Percentiles rank a stretch among this genome's conserved stretches.
phyloP scores from a whole-genome alignment of 1,140 invertebrate genomes.

The Thereuonema tuberculata region DNA sequence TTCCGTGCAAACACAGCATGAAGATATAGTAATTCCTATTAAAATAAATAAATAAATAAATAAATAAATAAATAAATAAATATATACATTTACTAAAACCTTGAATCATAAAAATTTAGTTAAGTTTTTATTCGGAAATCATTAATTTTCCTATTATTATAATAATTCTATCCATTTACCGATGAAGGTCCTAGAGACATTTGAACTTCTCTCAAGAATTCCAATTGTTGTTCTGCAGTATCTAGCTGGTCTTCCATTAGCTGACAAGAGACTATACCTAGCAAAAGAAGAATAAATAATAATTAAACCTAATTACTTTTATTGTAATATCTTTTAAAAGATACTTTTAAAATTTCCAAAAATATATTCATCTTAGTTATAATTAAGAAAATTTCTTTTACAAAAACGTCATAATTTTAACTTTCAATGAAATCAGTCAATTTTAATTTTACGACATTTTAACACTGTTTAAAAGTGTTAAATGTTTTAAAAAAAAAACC shows the following conservation, averaged over 20 bases:
- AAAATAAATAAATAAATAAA: background rate
- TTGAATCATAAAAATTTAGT: background rate
- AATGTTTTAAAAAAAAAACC: too few relatives aligned
- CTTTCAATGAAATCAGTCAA: too few relatives aligned
- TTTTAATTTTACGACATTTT: too few relatives aligned
- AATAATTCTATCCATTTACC: constrained; percentile 23
- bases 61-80: constrained; percentile 1
- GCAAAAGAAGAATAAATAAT: too few relatives aligned
- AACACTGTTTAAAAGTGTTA: too few relatives aligned
- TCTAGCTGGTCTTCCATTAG: constrained; percentile 40
- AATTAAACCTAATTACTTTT: too few relatives aligned
- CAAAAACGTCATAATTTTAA: too few relatives aligned
- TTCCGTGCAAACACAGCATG: constrained; percentile 28
- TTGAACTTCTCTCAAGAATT: constrained; percentile 70
- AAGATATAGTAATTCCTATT: constrained; percentile 32
- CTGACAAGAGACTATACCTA: constrained; percentile 68
- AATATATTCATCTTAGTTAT: too few relatives aligned
- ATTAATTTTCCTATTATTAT: background rate
- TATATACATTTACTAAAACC: background rate
- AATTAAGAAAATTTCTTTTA: too few relatives aligned
- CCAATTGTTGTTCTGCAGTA: constrained; percentile 67
- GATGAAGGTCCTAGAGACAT: constrained; percentile 39
- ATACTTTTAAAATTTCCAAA: too few relatives aligned
- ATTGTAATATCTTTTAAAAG: too few relatives aligned
- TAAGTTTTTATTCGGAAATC: background rate